These are phyloP conservation scores for Anguilla rostrata DNA, from an alignment of 2,113 vertebrate species.

Conservation along the genomic window DNA sequence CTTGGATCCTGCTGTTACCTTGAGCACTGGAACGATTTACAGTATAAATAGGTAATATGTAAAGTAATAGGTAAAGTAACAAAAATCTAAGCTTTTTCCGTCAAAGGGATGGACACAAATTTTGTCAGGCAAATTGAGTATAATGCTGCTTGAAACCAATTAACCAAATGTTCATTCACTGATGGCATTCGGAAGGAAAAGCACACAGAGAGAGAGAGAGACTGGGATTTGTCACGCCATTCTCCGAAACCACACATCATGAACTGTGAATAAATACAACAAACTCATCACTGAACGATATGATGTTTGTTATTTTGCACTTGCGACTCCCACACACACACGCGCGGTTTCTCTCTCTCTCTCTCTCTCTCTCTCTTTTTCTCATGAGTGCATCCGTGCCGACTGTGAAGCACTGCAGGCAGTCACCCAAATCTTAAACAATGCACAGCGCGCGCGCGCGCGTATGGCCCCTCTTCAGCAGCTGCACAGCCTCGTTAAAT, in stretches of 20 bases:
- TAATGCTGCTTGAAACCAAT: background rate
- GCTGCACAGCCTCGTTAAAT: background rate
- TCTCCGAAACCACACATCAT: slow-evolving; percentile 25
- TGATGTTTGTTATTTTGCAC: slow-evolving; percentile 46
- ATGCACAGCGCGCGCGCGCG: background rate
- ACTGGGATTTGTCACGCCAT: slow-evolving; percentile 12
- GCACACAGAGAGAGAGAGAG: slow-evolving; percentile 16
- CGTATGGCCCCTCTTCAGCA: background rate
- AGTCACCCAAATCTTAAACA: background rate
- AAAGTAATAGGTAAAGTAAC: background rate
- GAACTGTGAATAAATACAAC: slow-evolving; percentile 36
- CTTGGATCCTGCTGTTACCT: background rate
- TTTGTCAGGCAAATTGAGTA: background rate
- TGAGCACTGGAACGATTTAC: background rate
- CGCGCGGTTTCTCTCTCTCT: no score
- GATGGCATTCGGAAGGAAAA: slow-evolving; percentile 27
- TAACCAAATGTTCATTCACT: slow-evolving; percentile 9
- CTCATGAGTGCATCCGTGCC: slow-evolving; percentile 31
- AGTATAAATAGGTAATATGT: background rate
- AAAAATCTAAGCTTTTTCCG: background rate
- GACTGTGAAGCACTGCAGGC: slow-evolving; percentile 49
- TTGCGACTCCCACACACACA: slow-evolving; percentile 45
- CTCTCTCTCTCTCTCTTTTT: slow-evolving; percentile 17
- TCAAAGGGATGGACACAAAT: background rate
- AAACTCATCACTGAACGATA: slow-evolving; percentile 37